A percentile compares a stretch with the other conserved stretches of the same genome.
phyloP scores from a whole-genome alignment of 2,888 invertebrate genomes.

The Leptothorax acervorum region DNA sequence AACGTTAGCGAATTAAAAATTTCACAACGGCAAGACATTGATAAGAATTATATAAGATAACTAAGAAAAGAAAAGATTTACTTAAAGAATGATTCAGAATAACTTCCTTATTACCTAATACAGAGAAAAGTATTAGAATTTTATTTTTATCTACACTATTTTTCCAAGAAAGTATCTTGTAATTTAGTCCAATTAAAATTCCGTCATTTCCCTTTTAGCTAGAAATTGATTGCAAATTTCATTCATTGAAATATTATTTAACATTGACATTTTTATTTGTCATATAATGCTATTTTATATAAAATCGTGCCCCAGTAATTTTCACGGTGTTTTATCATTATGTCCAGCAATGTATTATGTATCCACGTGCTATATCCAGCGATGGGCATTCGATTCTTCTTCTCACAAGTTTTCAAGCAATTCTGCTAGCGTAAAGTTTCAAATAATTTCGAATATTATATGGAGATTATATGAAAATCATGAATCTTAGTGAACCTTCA shows the following conservation, averaged over 20 bases:
- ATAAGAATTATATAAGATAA: background rate
- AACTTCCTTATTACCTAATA: background rate
- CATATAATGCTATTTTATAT: background rate
- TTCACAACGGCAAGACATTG: background rate
- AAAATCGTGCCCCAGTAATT: background rate
- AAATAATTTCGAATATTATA: slow-evolving; percentile 6
- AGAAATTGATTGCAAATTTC: background rate
- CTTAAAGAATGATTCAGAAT: background rate
- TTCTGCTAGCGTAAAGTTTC: background rate
- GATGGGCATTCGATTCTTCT: slow-evolving; percentile 2
- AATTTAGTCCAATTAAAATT: background rate
- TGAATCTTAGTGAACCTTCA: background rate
- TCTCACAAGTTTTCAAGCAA: background rate
- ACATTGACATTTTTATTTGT: background rate
- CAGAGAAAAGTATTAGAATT: slow-evolving; percentile 6
- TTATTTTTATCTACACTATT: background rate
- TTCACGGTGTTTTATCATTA: slow-evolving; percentile 25
- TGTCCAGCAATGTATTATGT: slow-evolving; percentile 33
- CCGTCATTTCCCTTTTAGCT: background rate
- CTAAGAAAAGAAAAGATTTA: slow-evolving; percentile 12
- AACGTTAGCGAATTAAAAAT: slow-evolving; percentile 5
- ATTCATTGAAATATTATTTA: slow-evolving; percentile 8
- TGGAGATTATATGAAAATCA: background rate
- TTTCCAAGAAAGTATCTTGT: background rate
- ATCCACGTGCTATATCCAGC: background rate